Evolutionary conservation across 2,888 invertebrate genomes (phyloP).

Genomic region (Meiosimyza platycephala): DNA sequence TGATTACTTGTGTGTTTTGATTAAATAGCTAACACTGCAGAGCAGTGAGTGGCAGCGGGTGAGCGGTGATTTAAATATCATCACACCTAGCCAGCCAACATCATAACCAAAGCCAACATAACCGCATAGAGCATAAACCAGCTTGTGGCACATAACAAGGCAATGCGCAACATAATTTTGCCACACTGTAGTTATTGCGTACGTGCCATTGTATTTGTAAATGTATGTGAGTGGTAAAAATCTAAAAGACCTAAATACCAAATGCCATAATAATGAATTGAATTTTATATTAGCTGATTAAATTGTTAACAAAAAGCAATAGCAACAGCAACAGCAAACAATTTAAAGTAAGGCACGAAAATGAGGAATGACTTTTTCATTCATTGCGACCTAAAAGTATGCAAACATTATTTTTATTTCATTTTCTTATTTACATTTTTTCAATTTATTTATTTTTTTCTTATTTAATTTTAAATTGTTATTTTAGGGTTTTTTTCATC

Average conservation of each 20-base stretch:
- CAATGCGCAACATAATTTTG: too few species aligned
- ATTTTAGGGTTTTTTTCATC: neutral
- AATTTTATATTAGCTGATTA: conserved; percentile 28
- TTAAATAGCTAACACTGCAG: conserved; percentile 15
- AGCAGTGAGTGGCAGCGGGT: too few species aligned
- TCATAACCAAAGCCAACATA: neutral
- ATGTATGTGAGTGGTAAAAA: neutral
- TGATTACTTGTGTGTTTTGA: conserved; percentile 25
- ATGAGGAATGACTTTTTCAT: conserved; percentile 10
- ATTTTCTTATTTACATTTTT: conserved; percentile 19
- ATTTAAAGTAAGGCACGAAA: neutral
- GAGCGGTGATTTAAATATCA: too few species aligned
- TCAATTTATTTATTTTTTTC: neutral
- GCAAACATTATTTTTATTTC: too few species aligned
- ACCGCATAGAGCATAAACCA: too few species aligned
- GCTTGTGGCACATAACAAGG: too few species aligned
- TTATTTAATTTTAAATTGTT: conserved; percentile 9
- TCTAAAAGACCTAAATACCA: neutral
- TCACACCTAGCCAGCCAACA: neutral
- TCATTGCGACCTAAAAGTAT: too few species aligned
- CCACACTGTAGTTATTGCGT: neutral
- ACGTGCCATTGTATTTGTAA: neutral
- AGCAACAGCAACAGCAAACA: neutral
- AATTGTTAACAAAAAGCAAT: conserved; percentile 6
- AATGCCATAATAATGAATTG: conserved; percentile 27